Conservation (phyloP, 1,140 invertebrate species). For the Sycophaga agraensis region DNA sequence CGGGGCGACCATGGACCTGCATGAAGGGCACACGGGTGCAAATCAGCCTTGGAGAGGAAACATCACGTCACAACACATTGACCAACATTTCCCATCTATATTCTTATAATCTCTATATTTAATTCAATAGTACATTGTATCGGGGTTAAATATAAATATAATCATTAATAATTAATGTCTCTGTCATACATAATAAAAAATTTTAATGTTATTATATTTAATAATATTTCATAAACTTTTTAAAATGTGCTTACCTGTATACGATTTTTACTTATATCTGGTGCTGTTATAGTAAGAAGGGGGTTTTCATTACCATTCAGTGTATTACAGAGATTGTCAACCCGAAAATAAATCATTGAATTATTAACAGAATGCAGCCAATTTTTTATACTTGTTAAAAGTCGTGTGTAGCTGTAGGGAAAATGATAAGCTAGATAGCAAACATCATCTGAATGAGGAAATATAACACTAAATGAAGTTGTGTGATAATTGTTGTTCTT, state of each 20-base stretch:
- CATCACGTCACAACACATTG: too few relatives aligned
- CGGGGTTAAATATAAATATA: too few relatives aligned
- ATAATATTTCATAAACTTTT: too few relatives aligned
- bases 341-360: conserved; percentile 59
- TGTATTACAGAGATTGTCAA: conserved; percentile 72
- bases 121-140: too few relatives aligned
- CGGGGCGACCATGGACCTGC: too few relatives aligned
- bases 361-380: conserved; percentile 55
- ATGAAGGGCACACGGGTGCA: too few relatives aligned
- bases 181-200: too few relatives aligned
- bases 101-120: too few relatives aligned
- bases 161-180: too few relatives aligned
- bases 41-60: too few relatives aligned
- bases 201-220: too few relatives aligned
- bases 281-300: conserved; percentile 77
- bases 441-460: conserved; percentile 76
- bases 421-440: conserved; percentile 91
- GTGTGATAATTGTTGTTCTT: conserved; percentile 73
- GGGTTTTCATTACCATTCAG: conserved; percentile 77
- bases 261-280: conserved; percentile 60
- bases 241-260: conserved; percentile 55
- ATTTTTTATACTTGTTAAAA: conserved; percentile 70
- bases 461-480: conserved; percentile 79
- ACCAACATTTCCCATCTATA: too few relatives aligned
- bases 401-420: conserved; percentile 82